A percentile compares a stretch with the other conserved stretches of the same genome.
Conservation (phyloP, 2,888 invertebrate genomes). For the Ephialtes manifestator region DNA sequence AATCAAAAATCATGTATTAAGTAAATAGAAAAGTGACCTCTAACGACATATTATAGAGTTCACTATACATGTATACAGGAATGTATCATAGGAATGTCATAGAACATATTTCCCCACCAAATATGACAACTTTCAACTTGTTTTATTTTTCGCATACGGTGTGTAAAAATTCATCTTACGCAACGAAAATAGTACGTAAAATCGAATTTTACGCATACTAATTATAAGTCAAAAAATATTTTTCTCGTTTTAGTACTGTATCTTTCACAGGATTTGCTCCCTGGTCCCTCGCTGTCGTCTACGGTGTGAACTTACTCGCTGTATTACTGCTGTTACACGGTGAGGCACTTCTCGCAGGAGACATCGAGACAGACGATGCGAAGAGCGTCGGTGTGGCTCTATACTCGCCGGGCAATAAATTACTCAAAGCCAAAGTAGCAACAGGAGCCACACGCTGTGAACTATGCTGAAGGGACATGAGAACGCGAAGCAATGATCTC, state of each 20-base stretch:
- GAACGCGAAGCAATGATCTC: slow-evolving; percentile 54
- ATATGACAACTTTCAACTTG: background rate
- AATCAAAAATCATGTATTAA: background rate
- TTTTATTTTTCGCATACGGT: background rate
- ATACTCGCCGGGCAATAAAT: slow-evolving; percentile 69
- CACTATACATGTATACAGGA: too few relatives aligned
- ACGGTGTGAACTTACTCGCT: slow-evolving; percentile 46
- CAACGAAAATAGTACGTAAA: background rate
- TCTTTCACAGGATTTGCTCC: slow-evolving; percentile 66
- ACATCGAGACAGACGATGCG: slow-evolving; percentile 30
- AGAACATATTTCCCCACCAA: too few relatives aligned
- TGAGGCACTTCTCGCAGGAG: slow-evolving; percentile 51
- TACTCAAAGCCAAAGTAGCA: slow-evolving; percentile 56
- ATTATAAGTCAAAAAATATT: slow-evolving; percentile 77
- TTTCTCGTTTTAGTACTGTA: slow-evolving; percentile 76
- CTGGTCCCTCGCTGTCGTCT: slow-evolving; percentile 56
- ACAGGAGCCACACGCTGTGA: slow-evolving; percentile 31
- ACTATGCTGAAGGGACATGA: slow-evolving; percentile 48
- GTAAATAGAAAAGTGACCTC: background rate
- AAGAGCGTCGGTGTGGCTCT: slow-evolving; percentile 54
- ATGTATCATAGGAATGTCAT: too few relatives aligned
- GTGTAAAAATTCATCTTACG: background rate
- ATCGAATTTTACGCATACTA: background rate
- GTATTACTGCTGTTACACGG: slow-evolving; percentile 42
- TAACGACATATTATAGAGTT: background rate